phyloP scores from a whole-genome alignment of 1,140 invertebrate genomes.

The Bombus affinis region DNA sequence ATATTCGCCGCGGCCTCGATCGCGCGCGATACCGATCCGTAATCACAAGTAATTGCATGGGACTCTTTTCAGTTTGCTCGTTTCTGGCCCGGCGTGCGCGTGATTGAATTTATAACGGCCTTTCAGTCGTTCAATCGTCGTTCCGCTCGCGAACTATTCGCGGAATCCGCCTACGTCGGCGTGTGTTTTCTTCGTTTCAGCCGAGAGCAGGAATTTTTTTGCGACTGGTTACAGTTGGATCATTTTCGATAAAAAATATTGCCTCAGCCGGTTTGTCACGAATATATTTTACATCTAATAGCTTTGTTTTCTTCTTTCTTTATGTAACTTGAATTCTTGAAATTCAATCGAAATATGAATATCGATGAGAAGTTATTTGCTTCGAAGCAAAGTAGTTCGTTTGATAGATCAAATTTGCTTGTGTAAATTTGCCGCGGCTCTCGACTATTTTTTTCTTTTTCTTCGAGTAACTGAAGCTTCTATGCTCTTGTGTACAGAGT shows the following conservation, averaged over 20 bases:
- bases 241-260: neutral
- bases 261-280: neutral
- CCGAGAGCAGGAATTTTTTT: neutral
- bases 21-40: conserved; percentile 50
- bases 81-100: neutral
- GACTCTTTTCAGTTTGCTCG: conserved; percentile 44
- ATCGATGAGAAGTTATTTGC: neutral
- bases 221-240: neutral
- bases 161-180: neutral
- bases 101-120: conserved; percentile 45
- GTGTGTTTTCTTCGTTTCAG: neutral
- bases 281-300: neutral
- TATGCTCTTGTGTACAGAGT: no score
- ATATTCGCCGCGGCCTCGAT: conserved; percentile 40
- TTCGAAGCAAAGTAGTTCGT: neutral
- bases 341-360: neutral
- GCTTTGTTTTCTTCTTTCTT: neutral
- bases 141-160: conserved; percentile 4
- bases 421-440: neutral
- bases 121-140: conserved; percentile 17
- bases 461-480: neutral
- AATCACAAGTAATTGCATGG: conserved; percentile 50
- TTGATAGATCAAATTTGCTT: neutral
- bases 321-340: neutral
- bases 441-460: neutral